Evolutionary conservation across 2,888 invertebrate species (phyloP).

Genomic region (Drosophila emarginata): DNA sequence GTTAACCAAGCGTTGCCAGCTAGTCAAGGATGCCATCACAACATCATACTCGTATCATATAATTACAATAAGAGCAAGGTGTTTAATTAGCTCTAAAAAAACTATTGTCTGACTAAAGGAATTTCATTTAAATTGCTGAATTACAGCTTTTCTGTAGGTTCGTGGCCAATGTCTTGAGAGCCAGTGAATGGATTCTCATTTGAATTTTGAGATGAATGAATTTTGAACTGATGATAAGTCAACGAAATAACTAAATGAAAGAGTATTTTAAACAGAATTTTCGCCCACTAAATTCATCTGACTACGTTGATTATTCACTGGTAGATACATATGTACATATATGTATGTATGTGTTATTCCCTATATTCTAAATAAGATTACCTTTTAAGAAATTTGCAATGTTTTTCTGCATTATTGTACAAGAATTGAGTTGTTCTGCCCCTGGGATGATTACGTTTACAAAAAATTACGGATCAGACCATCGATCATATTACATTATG

Average conservation of each 20-base stretch:
- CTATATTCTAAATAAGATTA: too few relatives aligned
- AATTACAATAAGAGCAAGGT: slow-evolving; percentile 36
- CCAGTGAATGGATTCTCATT: neutral
- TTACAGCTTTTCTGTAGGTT: neutral
- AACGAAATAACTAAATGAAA: slow-evolving; percentile 49
- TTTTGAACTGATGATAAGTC: neutral
- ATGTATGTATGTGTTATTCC: too few relatives aligned
- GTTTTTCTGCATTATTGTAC: neutral
- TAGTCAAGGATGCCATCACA: slow-evolving; percentile 60
- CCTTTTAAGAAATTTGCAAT: too few relatives aligned
- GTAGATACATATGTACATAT: too few relatives aligned
- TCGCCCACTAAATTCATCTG: too few relatives aligned
- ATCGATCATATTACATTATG: slow-evolving; percentile 5
- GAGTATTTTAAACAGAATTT: slow-evolving; percentile 13
- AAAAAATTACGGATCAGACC: slow-evolving; percentile 3
- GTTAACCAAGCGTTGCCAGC: slow-evolving; percentile 51
- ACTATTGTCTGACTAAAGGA: neutral
- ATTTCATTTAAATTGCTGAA: neutral
- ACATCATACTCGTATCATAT: slow-evolving; percentile 27
- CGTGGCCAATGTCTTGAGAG: neutral
- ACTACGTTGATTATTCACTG: too few relatives aligned
- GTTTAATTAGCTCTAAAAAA: slow-evolving; percentile 21
- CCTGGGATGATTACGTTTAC: neutral
- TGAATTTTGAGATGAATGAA: neutral
- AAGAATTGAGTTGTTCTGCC: neutral